phyloP scores from a whole-genome alignment of 2,888 invertebrate species.

The Drosophila fungiperda region DNA sequence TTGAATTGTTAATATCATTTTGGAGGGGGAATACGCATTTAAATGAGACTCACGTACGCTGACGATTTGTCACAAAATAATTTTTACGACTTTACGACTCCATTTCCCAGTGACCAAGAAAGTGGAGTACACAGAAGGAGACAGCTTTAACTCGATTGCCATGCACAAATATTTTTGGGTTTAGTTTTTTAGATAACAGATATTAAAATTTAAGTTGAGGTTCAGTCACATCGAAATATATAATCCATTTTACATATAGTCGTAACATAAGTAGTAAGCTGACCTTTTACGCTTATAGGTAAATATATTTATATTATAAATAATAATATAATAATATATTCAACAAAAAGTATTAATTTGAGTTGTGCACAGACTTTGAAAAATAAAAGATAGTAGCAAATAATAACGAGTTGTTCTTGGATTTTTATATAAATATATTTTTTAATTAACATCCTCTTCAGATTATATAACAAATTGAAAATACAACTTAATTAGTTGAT shows the following conservation, averaged over 20 bases:
- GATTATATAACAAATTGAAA: background rate
- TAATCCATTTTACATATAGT: background rate
- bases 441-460: background rate
- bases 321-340: background rate
- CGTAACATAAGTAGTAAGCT: background rate
- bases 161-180: background rate
- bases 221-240: background rate
- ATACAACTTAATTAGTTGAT: background rate
- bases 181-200: background rate
- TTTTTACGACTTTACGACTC: constrained; percentile 84
- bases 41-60: constrained; percentile 84
- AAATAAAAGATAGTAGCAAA: no score
- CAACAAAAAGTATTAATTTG: no score
- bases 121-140: accelerated
- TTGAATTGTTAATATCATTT: constrained; percentile 79
- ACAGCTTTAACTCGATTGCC: background rate
- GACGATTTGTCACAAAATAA: constrained; percentile 85
- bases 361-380: no score
- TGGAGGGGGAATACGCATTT: constrained; percentile 71
- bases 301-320: background rate
- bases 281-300: no score
- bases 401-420: no score
- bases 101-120: constrained; percentile 67
- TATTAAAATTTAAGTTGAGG: background rate
- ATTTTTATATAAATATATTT: no score